A percentile compares a stretch with the other conserved stretches of the same genome.
Conservation (phyloP, 2,888 invertebrate species). For the Seira musarum region DNA sequence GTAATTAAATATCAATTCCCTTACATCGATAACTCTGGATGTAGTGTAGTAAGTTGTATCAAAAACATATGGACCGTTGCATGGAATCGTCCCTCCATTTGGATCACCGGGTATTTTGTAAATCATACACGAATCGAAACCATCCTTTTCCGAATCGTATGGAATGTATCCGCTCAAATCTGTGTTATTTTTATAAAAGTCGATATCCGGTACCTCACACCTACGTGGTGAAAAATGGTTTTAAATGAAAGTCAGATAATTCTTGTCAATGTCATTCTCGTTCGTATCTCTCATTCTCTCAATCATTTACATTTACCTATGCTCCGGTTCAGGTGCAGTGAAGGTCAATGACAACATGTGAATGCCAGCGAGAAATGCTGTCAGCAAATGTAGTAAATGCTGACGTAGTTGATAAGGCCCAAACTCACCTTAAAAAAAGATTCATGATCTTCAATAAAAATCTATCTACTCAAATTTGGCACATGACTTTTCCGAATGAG, state of each 20-base stretch:
- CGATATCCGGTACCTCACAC: not conserved
- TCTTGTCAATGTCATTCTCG: too few species aligned
- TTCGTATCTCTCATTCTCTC: too few species aligned
- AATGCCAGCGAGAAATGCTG: slow-evolving; percentile 65
- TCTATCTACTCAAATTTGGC: not conserved
- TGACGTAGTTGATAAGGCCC: not conserved
- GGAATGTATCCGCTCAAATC: slow-evolving; percentile 4
- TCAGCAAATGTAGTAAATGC: not conserved
- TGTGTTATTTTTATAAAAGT: slow-evolving; percentile 2
- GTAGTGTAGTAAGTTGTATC: slow-evolving; percentile 82
- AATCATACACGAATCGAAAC: too few species aligned
- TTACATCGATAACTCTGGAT: slow-evolving; percentile 80
- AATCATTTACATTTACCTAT: slow-evolving; percentile 43
- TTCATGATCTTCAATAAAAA: not conserved
- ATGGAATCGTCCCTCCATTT: too few species aligned
- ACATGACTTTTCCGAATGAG: not conserved
- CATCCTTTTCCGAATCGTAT: not conserved
- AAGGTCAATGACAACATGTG: slow-evolving; percentile 66
- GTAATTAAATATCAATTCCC: not conserved
- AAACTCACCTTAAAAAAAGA: not conserved
- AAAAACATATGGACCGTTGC: slow-evolving; percentile 78
- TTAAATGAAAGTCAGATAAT: too few species aligned
- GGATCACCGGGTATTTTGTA: too few species aligned
- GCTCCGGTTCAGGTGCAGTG: slow-evolving; percentile 64
- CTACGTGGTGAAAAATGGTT: not conserved